These are phyloP conservation scores for Squalus acanthias DNA, from an alignment of 2,797 vertebrate genomes.

Conservation along the genomic window DNA sequence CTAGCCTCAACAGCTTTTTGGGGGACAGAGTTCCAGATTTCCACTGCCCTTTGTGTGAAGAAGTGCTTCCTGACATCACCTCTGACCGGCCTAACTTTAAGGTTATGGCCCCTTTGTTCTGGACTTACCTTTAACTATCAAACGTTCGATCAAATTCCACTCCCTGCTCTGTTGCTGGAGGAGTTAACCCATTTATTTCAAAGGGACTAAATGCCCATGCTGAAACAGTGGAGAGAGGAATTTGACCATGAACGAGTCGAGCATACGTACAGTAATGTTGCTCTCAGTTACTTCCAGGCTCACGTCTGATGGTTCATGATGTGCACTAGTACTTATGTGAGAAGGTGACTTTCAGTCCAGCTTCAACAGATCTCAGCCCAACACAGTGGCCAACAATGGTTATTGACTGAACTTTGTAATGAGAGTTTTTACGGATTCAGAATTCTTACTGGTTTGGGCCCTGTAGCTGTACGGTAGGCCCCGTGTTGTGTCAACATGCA, in stretches of 20 bases:
- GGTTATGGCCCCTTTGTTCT: not conserved
- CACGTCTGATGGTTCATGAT: not conserved
- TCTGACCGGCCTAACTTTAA: not conserved
- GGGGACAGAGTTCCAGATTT: not conserved
- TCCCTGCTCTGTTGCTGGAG: not conserved
- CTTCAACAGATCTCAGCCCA: not conserved
- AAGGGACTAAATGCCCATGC: not conserved
- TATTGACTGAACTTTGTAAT: not conserved
- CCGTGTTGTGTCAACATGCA: conserved; percentile 17
- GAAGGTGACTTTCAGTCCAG: not conserved
- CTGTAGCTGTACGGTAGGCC: conserved; percentile 3
- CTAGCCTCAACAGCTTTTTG: not conserved
- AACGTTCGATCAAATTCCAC: not conserved
- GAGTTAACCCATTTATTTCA: not conserved
- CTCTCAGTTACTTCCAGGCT: not conserved
- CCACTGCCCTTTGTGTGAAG: not conserved
- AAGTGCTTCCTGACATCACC: not conserved
- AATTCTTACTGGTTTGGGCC: conserved; percentile 30
- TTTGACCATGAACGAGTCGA: not conserved
- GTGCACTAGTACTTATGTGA: not conserved
- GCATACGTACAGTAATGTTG: not conserved
- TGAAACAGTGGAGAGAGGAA: not conserved
- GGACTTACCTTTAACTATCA: not conserved
- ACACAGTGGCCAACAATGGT: not conserved
- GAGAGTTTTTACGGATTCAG: conserved; percentile 18